These are phyloP conservation scores for Oppia nitens DNA, from an alignment of 1,140 invertebrate genomes.

Conservation along the genomic window DNA sequence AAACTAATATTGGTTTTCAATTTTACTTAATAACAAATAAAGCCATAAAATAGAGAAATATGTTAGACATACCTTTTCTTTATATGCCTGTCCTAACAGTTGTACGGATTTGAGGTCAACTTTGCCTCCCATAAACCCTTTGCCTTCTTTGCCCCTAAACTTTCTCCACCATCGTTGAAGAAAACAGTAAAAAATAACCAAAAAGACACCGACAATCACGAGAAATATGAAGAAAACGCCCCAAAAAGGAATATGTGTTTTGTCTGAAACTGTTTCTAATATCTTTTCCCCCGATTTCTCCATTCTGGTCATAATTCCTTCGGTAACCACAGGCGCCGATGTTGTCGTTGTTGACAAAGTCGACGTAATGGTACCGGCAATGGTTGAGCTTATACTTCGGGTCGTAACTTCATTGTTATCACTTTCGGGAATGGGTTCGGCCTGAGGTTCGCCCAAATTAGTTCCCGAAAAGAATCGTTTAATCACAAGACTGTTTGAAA, in stretches of 20 bases:
- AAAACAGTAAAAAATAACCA: constrained; percentile 80
- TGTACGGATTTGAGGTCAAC: constrained; percentile 93
- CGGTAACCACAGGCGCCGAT: not conserved
- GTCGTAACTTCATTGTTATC: not conserved
- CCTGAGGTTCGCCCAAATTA: not conserved
- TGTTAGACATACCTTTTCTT: too few species aligned
- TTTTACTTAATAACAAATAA: too few species aligned
- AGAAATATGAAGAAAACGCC: constrained; percentile 51
- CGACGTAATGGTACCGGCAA: not conserved
- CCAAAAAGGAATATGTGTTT: constrained; percentile 50
- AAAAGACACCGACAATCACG: constrained; percentile 49
- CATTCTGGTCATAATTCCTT: constrained; percentile 6
- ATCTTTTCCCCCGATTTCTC: constrained; percentile 29
- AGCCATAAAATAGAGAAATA: constrained; percentile 36
- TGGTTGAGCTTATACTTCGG: not conserved
- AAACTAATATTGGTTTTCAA: too few species aligned
- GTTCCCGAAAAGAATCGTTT: constrained; percentile 4
- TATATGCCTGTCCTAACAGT: constrained; percentile 81
- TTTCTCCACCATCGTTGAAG: constrained; percentile 86
- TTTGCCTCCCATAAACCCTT: constrained; percentile 66
- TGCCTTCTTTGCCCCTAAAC: constrained; percentile 81
- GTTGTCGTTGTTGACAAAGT: not conserved
- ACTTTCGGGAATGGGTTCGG: not conserved
- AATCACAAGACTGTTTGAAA: constrained; percentile 7
- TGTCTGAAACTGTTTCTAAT: constrained; percentile 37